Evolutionary conservation across 1,140 invertebrate species (phyloP).

Genomic region (Ceratosolen fusciceps): DNA sequence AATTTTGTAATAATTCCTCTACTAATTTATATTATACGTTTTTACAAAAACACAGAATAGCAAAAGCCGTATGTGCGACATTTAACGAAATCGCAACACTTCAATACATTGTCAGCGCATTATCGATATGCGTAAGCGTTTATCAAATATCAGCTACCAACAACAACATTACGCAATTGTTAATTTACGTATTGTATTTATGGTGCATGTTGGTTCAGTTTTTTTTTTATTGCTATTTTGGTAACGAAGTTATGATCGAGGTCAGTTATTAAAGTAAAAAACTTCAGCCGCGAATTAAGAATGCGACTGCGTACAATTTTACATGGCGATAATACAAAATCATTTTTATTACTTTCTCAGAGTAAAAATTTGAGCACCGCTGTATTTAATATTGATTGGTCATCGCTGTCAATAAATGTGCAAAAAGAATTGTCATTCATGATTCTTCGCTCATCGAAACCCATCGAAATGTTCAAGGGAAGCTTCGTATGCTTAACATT

Average conservation of each 20-base stretch:
- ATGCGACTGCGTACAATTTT: no score
- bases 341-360: neutral
- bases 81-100: slow-evolving; percentile 8
- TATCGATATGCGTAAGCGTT: slow-evolving; percentile 22
- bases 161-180: neutral
- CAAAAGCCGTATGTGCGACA: slow-evolving; percentile 1
- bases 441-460: neutral
- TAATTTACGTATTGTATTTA: slow-evolving; percentile 20
- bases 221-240: slow-evolving; percentile 33
- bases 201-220: slow-evolving; percentile 17
- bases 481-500: neutral
- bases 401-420: neutral
- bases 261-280: neutral
- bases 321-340: neutral
- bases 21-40: neutral
- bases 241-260: slow-evolving; percentile 17
- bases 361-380: neutral
- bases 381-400: neutral
- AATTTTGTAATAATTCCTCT: no score
- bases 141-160: slow-evolving; percentile 24
- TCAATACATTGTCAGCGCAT: slow-evolving; percentile 20
- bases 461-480: neutral
- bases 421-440: slow-evolving; percentile 18
- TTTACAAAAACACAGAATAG: slow-evolving; percentile 23
- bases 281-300: no score